phyloP scores from a whole-genome alignment of 2,113 vertebrate genomes.

The Cephalopholis sonnerati region DNA sequence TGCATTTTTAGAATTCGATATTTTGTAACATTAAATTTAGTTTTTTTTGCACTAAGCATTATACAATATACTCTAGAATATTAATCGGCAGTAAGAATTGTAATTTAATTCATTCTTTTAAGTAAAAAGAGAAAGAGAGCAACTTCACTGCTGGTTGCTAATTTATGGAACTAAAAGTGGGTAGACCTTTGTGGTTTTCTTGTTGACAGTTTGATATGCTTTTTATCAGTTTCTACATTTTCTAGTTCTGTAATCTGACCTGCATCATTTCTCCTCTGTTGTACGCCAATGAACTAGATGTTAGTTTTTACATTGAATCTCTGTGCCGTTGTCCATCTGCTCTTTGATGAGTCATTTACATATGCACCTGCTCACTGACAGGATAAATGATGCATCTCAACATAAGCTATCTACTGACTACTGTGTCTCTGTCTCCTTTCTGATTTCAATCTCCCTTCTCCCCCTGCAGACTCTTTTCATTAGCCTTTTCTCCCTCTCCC shows the following conservation, averaged over 20 bases:
- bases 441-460: slow-evolving; percentile 59
- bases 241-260: neutral
- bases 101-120: neutral
- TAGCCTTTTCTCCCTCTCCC: neutral
- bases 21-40: neutral
- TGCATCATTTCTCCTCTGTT: neutral
- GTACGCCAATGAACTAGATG: neutral
- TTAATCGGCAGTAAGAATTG: neutral
- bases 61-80: neutral
- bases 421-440: slow-evolving; percentile 57
- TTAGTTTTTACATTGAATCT: slow-evolving; percentile 4
- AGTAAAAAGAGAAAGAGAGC: neutral
- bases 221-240: neutral
- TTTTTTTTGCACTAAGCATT: neutral
- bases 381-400: slow-evolving; percentile 66
- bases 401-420: slow-evolving; percentile 40
- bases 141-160: neutral
- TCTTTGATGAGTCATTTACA: slow-evolving; percentile 17
- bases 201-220: neutral
- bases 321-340: neutral
- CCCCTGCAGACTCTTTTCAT: neutral
- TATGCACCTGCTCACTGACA: slow-evolving; percentile 9
- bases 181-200: neutral
- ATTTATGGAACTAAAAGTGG: neutral
- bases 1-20: neutral